These are phyloP conservation scores for Toxonevra muliebris DNA, from an alignment of 2,888 invertebrate species.

Conservation along the genomic window DNA sequence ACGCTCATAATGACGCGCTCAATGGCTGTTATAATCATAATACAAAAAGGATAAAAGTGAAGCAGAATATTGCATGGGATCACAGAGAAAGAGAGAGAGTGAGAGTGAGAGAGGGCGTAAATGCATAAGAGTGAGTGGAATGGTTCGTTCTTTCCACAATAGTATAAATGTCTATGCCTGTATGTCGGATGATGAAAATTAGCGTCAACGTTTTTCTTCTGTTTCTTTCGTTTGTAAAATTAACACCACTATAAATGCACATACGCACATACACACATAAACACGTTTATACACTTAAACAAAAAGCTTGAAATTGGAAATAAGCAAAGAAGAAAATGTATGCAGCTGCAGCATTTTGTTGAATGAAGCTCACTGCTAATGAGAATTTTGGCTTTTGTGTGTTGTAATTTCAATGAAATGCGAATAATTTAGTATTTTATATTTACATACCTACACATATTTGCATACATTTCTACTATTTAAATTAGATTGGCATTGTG, in stretches of 20 bases:
- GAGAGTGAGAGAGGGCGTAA: no score
- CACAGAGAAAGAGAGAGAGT: no score
- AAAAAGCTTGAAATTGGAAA: constrained; percentile 1
- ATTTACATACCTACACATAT: no score
- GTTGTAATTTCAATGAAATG: neutral
- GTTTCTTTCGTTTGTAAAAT: constrained; percentile 12
- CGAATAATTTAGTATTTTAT: no score
- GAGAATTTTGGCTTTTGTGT: neutral
- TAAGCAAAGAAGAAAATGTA: neutral
- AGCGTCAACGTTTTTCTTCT: constrained; percentile 20
- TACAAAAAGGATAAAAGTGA: no score
- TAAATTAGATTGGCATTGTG: no score
- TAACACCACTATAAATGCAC: neutral
- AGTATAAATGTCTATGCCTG: neutral
- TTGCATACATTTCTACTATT: no score
- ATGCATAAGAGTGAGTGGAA: no score
- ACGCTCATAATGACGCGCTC: no score
- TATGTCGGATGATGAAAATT: constrained; percentile 13
- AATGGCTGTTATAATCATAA: no score
- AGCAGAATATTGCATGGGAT: no score
- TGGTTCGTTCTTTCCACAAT: no score
- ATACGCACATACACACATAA: constrained; percentile 1
- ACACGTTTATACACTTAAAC: neutral
- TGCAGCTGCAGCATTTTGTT: neutral
- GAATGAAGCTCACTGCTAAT: neutral